phyloP scores from a whole-genome alignment of 2,888 invertebrate species.

The Perizoma affinitatum region DNA sequence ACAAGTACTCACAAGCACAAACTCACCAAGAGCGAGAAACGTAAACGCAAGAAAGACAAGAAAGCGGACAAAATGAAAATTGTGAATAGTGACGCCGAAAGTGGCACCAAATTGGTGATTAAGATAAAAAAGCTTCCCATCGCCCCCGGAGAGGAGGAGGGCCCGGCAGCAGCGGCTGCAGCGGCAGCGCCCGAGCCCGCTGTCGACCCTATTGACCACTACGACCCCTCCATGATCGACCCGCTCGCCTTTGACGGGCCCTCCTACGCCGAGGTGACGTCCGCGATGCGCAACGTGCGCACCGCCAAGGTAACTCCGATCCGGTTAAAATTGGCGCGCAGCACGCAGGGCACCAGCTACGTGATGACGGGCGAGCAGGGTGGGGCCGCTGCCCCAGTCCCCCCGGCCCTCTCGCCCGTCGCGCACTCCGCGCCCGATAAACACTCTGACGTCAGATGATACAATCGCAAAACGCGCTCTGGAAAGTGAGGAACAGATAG shows the following conservation, averaged over 20 bases:
- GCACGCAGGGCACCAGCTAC: constrained; percentile 90
- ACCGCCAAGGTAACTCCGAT: constrained; percentile 90
- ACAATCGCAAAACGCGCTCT: constrained; percentile 61
- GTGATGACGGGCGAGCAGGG: constrained; percentile 80
- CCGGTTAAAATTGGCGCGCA: constrained; percentile 92
- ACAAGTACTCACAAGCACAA: constrained; percentile 73
- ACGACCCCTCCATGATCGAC: constrained; percentile 75
- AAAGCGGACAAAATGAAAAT: constrained; percentile 81
- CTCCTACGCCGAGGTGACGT: constrained; percentile 65
- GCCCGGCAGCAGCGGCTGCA: constrained; percentile 50
- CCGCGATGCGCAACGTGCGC: constrained; percentile 83
- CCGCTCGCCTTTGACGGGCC: constrained; percentile 75
- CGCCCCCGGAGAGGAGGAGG: constrained; percentile 55
- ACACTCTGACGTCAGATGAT: constrained; percentile 96
- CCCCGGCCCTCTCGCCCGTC: constrained; percentile 42
- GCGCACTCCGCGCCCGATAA: constrained; percentile 62
- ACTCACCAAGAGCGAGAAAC: constrained; percentile 70
- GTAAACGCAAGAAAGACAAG: constrained; percentile 82
- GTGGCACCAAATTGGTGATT: constrained; percentile 90
- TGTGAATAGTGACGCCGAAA: constrained; percentile 78
- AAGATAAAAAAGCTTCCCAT: constrained; percentile 85
- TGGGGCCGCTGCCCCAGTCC: constrained; percentile 39
- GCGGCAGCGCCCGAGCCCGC: constrained; percentile 59
- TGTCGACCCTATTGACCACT: constrained; percentile 72
- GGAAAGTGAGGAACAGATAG: constrained; percentile 22